Conservation (phyloP, 2,113 vertebrate species). For the Kryptolebias marmoratus region DNA sequence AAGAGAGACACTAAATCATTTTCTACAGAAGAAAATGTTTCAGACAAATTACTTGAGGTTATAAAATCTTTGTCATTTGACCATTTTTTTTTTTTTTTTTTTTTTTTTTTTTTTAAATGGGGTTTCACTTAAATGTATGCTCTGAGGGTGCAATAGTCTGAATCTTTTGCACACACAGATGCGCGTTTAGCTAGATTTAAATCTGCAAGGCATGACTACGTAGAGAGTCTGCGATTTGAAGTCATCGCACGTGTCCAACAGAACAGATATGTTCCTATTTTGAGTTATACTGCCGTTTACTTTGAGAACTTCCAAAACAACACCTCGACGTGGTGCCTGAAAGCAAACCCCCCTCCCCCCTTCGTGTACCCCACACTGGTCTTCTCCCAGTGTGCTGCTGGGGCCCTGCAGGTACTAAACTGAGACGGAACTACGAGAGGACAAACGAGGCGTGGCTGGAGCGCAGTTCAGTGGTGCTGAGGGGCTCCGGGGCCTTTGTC, state of each 20-base stretch:
- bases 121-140: constrained; percentile 31
- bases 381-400: background rate
- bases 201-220: constrained; percentile 17
- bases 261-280: background rate
- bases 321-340: background rate
- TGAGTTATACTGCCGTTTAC: background rate
- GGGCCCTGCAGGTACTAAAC: constrained; percentile 22
- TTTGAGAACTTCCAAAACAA: constrained; percentile 6
- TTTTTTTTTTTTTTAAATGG: constrained; percentile 19
- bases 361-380: background rate
- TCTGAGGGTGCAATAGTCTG: constrained; percentile 15
- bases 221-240: constrained; percentile 10
- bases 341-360: background rate
- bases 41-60: constrained; percentile 25
- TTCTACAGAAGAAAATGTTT: constrained; percentile 25
- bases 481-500: constrained; percentile 86
- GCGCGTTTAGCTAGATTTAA: constrained; percentile 37
- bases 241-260: constrained; percentile 3
- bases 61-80: constrained; percentile 45
- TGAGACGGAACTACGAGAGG: constrained; percentile 47
- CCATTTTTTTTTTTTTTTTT: background rate
- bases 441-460: constrained; percentile 47
- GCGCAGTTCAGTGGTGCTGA: constrained; percentile 86
- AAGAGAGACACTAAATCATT: constrained; percentile 32
- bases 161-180: constrained; percentile 11